These are phyloP conservation scores for Wiebesia pumilae DNA, from an alignment of 1,140 invertebrate genomes.

Conservation along the genomic window DNA sequence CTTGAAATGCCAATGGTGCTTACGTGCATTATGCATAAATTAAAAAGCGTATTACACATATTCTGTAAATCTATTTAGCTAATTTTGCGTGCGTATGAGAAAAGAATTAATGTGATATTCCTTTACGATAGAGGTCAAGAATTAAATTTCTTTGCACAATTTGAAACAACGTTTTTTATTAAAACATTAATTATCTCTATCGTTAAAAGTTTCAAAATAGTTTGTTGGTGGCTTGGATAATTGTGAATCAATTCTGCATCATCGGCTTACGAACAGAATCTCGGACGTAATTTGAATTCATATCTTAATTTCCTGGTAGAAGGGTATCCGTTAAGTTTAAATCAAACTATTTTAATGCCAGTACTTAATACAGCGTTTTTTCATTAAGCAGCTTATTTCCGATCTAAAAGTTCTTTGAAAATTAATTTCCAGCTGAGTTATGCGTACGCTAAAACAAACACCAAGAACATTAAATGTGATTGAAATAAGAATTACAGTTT, in stretches of 20 bases:
- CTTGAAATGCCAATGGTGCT: no score
- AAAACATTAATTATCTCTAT: not conserved
- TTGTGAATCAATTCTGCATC: not conserved
- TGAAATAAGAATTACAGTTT: not conserved
- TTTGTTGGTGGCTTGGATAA: not conserved
- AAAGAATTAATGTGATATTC: no score
- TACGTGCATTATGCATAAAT: no score
- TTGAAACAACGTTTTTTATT: not conserved
- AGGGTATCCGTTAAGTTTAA: not conserved
- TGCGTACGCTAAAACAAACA: not conserved
- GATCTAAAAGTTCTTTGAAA: not conserved
- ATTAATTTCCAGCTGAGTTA: not conserved
- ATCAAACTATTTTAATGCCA: not conserved
- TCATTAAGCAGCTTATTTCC: not conserved
- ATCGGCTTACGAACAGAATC: not conserved
- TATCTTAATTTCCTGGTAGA: conserved; percentile 1
- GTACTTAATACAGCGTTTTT: not conserved
- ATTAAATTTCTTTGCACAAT: no score
- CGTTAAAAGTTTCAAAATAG: not conserved
- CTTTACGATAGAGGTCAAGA: no score
- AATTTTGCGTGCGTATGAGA: no score
- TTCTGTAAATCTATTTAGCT: no score
- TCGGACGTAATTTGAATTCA: not conserved
- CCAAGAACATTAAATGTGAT: not conserved
- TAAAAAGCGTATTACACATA: no score